A percentile compares a stretch with the other conserved stretches of the same genome.
Evolutionary conservation across 1,140 invertebrate genomes (phyloP).

Genomic region (Centruroides sculpturatus): DNA sequence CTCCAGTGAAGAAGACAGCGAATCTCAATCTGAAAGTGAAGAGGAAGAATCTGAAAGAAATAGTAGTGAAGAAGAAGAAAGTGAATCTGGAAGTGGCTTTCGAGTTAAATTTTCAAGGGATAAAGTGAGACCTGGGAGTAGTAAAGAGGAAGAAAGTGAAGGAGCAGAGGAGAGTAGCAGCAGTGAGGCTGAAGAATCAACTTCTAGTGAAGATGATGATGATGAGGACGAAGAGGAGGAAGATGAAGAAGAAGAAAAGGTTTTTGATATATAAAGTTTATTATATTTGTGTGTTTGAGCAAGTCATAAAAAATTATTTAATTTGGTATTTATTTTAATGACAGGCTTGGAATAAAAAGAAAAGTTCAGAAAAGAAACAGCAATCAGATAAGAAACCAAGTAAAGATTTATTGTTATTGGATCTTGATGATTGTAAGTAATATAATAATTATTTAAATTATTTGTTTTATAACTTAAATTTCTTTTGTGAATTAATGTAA

Average conservation of each 20-base stretch:
- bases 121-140: background rate
- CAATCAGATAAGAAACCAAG: conserved; percentile 5
- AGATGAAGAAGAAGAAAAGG: conserved; percentile 5
- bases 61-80: conserved; percentile 8
- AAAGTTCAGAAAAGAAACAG: conserved; percentile 27
- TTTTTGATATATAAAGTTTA: background rate
- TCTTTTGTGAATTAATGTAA: no score
- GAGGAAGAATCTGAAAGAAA: background rate
- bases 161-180: conserved; percentile 10
- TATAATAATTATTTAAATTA: no score
- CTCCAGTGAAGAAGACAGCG: background rate
- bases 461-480: no score
- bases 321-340: no score
- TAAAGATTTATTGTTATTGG: conserved; percentile 45
- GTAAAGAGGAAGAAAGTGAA: conserved; percentile 15
- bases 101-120: no score
- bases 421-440: conserved; percentile 44
- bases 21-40: background rate
- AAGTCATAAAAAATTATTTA: background rate
- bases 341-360: conserved; percentile 1
- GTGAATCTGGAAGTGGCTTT: conserved; percentile 8
- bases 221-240: conserved; percentile 15
- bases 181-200: conserved; percentile 21
- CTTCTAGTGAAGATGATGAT: conserved; percentile 22
- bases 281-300: background rate